Evolutionary conservation across 2,888 invertebrate genomes (phyloP).

Genomic region (Brachyptera risi): DNA sequence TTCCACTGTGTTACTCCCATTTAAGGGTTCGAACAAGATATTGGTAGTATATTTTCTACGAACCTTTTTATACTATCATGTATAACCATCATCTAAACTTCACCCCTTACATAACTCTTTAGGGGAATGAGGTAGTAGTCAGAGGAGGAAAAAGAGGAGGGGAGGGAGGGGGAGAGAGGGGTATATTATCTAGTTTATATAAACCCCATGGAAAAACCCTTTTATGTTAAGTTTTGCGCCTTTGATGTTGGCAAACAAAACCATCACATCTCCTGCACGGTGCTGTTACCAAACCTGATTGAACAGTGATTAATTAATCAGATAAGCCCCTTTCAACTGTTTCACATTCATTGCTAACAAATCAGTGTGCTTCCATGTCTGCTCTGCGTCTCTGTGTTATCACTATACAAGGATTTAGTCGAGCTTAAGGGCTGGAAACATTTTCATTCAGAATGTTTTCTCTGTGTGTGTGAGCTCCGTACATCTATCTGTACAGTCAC

Average conservation of each 20-base stretch:
- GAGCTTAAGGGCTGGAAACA: slow-evolving; percentile 18
- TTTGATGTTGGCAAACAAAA: slow-evolving; percentile 29
- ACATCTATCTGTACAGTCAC: too few species aligned
- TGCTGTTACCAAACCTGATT: slow-evolving; percentile 29
- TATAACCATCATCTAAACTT: slow-evolving; percentile 12
- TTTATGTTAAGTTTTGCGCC: slow-evolving; percentile 30
- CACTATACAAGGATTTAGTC: not conserved
- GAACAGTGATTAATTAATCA: slow-evolving; percentile 35
- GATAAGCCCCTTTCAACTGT: slow-evolving; percentile 33
- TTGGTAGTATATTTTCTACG: slow-evolving; percentile 19
- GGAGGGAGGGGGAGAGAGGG: too few species aligned
- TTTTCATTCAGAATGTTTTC: too few species aligned
- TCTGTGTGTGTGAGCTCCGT: too few species aligned
- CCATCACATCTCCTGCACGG: slow-evolving; percentile 9
- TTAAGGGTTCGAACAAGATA: too few species aligned
- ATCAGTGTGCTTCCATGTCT: not conserved
- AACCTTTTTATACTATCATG: slow-evolving; percentile 25
- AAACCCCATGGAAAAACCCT: slow-evolving; percentile 27
- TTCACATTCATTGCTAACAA: slow-evolving; percentile 21
- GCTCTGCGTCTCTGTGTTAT: not conserved
- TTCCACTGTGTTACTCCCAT: slow-evolving; percentile 20
- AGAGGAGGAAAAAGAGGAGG: not conserved
- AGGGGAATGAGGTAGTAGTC: not conserved
- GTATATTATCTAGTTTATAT: slow-evolving; percentile 11
- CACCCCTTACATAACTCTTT: slow-evolving; percentile 14